These are phyloP conservation scores for Augochlora pura DNA, from an alignment of 1,140 invertebrate species.

Conservation along the genomic window DNA sequence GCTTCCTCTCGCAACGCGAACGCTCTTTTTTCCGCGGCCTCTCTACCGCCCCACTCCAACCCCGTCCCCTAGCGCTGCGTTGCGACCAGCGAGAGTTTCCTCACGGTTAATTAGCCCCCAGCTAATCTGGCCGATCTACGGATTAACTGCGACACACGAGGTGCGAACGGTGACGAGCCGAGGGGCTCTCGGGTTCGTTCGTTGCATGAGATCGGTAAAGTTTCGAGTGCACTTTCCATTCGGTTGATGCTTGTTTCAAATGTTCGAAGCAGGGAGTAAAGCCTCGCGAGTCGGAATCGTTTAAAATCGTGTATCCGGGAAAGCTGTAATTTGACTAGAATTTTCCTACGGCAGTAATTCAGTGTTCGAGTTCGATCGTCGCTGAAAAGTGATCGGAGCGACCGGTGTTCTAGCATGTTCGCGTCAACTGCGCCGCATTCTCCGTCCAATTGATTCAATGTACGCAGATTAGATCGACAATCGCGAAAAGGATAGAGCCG, in stretches of 20 bases:
- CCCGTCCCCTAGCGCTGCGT: not conserved
- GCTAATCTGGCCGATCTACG: slow-evolving; percentile 57
- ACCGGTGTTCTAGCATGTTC: slow-evolving; percentile 4
- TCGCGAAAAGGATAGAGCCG: slow-evolving; percentile 45
- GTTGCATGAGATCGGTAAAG: no score
- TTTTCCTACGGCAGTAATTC: no score
- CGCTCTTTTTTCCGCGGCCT: slow-evolving; percentile 3
- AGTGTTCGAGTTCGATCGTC: no score
- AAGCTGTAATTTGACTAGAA: no score
- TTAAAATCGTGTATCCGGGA: no score
- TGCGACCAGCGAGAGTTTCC: slow-evolving; percentile 16
- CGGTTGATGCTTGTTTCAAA: no score
- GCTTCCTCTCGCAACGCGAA: slow-evolving; percentile 19
- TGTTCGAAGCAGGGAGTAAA: no score
- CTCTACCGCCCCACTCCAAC: not conserved
- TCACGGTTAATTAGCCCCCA: slow-evolving; percentile 59
- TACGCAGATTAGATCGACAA: slow-evolving; percentile 46
- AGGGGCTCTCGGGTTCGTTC: slow-evolving; percentile 25
- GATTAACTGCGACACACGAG: slow-evolving; percentile 47
- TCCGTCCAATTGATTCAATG: slow-evolving; percentile 42
- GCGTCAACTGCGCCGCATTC: slow-evolving; percentile 47
- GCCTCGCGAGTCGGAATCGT: no score
- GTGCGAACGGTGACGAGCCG: slow-evolving; percentile 25
- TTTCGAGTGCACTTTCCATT: no score
- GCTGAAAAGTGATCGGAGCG: not conserved